phyloP scores from a whole-genome alignment of 2,113 vertebrate species.

The Catharus fuscescens region DNA sequence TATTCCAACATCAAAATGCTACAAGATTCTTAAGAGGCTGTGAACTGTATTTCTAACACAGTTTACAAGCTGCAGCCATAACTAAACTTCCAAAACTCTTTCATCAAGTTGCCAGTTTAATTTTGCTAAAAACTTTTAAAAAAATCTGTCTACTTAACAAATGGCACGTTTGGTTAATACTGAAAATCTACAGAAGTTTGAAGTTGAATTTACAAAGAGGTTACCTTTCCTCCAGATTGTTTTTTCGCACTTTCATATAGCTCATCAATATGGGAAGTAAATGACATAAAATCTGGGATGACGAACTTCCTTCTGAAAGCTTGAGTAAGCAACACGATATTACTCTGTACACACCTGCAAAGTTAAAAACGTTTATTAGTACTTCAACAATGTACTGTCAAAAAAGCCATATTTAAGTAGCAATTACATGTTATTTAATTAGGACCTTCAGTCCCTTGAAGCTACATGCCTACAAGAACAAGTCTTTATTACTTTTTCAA shows the following conservation, averaged over 20 bases:
- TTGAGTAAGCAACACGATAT: conserved; percentile 97
- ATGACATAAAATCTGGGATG: conserved; percentile 96
- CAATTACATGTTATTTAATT: neutral
- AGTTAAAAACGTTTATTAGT: neutral
- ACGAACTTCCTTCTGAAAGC: conserved; percentile 99
- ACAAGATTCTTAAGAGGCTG: neutral
- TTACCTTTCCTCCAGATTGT: conserved; percentile 92
- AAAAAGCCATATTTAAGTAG: neutral
- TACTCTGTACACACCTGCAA: conserved; percentile 95
- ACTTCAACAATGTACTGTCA: neutral
- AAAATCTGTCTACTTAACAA: neutral
- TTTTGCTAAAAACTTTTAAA: neutral
- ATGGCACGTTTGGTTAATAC: neutral
- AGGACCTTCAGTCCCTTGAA: neutral
- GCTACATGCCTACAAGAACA: neutral
- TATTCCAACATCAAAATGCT: neutral
- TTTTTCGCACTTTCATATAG: conserved; percentile 90
- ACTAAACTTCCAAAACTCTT: neutral
- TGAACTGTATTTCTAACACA: neutral
- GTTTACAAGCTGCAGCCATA: neutral
- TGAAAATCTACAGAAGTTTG: neutral
- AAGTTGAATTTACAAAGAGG: neutral
- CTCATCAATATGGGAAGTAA: conserved; percentile 93
- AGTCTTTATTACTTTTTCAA: neutral
- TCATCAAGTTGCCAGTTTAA: neutral